phyloP scores from a whole-genome alignment of 2,113 vertebrate genomes.

The Rutilus rutilus region DNA sequence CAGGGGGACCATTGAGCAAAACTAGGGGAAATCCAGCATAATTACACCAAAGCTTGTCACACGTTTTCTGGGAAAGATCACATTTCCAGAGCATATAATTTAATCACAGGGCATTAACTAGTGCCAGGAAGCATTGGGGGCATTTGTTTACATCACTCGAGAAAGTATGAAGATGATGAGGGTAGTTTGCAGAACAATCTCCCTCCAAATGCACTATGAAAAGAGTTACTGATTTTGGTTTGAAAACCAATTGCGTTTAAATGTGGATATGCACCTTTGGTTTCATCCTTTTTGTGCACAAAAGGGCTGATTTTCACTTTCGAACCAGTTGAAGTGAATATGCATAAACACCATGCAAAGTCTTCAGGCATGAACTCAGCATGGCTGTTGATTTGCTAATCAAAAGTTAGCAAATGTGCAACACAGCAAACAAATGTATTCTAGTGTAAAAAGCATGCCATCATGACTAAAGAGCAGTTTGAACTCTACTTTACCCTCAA shows the following conservation, averaged over 20 bases:
- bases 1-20: conserved; percentile 50
- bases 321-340: not conserved
- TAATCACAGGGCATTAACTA: conserved; percentile 54
- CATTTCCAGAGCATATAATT: conserved; percentile 58
- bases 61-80: conserved; percentile 53
- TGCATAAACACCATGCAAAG: not conserved
- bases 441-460: not conserved
- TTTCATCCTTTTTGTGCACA: not conserved
- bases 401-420: not conserved
- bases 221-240: not conserved
- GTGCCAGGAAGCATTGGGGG: conserved; percentile 38
- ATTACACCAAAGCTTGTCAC: conserved; percentile 61
- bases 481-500: not conserved
- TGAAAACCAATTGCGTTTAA: not conserved
- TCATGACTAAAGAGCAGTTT: not conserved
- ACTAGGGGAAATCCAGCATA: conserved; percentile 57
- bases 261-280: not conserved
- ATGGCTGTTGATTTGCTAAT: not conserved
- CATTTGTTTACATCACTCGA: conserved; percentile 34
- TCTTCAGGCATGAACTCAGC: not conserved
- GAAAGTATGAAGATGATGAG: conserved; percentile 22
- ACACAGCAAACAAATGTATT: not conserved
- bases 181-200: not conserved
- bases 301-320: not conserved
- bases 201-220: not conserved